Conservation (phyloP, 2,888 invertebrate species). For the Ctena decussata region DNA sequence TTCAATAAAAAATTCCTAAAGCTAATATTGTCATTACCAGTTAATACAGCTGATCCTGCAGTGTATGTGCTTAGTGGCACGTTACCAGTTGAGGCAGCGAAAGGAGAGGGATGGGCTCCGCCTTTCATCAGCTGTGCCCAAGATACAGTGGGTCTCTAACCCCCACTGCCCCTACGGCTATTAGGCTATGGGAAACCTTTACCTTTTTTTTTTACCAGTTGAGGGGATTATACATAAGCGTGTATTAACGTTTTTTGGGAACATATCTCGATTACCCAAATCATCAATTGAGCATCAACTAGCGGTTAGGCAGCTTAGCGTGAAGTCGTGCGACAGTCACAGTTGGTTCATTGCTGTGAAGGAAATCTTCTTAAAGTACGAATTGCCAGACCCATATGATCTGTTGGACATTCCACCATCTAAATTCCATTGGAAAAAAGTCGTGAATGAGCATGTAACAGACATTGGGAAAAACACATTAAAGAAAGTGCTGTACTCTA, state of each 20-base stretch:
- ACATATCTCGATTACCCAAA: background rate
- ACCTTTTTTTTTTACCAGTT: too few species aligned
- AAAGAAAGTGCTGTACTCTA: background rate
- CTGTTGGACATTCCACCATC: background rate
- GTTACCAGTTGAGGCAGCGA: too few species aligned
- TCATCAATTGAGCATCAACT: background rate
- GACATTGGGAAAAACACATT: background rate
- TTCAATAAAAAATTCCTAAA: slow-evolving; percentile 11
- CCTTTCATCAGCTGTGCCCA: too few species aligned
- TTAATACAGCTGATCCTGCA: slow-evolving; percentile 9
- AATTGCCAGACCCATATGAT: background rate
- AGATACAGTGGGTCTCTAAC: too few species aligned
- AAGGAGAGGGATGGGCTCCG: too few species aligned
- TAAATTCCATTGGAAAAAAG: background rate
- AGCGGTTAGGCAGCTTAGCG: background rate
- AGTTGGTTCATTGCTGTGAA: background rate
- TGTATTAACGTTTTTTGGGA: background rate
- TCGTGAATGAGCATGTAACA: background rate
- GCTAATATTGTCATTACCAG: background rate
- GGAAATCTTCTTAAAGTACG: background rate
- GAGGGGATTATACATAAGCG: background rate
- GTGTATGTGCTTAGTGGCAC: background rate
- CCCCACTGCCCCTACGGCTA: too few species aligned
- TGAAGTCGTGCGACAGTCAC: background rate
- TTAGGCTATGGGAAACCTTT: too few species aligned